phyloP scores from a whole-genome alignment of 2,113 vertebrate species.

The Psittacus erithacus region DNA sequence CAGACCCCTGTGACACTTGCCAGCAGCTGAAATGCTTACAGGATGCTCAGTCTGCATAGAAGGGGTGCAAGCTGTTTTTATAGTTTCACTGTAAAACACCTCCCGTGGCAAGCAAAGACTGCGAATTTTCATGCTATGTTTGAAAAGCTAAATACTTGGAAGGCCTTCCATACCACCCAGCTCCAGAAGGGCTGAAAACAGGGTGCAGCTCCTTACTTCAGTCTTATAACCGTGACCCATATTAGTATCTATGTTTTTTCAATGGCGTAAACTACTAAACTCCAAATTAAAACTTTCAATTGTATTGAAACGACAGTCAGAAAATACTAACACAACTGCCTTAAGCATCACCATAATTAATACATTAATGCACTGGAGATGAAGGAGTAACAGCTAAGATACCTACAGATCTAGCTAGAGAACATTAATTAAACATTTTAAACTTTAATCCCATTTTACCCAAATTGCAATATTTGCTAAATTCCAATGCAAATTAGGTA shows the following conservation, averaged over 20 bases:
- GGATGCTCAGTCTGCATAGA: neutral
- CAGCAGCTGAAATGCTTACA: neutral
- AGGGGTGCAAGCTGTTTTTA: neutral
- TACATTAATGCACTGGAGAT: neutral
- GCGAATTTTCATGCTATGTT: neutral
- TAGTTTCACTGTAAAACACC: neutral
- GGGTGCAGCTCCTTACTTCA: neutral
- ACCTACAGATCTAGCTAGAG: neutral
- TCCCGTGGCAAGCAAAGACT: neutral
- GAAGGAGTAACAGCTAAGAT: neutral
- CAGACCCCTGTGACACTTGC: neutral
- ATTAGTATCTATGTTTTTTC: neutral
- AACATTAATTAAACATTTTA: neutral
- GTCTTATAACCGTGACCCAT: neutral
- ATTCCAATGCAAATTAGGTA: neutral
- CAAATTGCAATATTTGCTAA: neutral
- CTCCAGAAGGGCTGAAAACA: neutral
- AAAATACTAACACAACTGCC: neutral
- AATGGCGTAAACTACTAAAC: neutral
- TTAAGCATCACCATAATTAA: neutral
- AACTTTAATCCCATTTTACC: neutral
- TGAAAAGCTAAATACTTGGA: constrained; percentile 1
- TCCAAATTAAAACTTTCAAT: neutral
- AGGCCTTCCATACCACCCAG: neutral
- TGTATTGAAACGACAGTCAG: neutral